Base-by-base conservation (phyloP, 1,140 invertebrate genomes). In the Danaus plexippus region DNA sequence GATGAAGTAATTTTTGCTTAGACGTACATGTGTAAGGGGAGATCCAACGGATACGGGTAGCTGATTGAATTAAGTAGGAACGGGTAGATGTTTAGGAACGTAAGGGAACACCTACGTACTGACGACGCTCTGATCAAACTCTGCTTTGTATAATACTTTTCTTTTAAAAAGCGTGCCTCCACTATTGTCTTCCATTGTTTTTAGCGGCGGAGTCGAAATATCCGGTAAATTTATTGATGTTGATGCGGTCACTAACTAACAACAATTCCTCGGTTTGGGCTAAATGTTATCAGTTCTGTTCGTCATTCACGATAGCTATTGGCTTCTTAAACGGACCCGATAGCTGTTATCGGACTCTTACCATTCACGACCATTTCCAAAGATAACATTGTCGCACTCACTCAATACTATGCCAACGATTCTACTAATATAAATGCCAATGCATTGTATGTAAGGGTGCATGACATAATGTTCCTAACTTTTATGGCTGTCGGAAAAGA, bases 21-120 rank as follows among this genome's bases (percentile, higher is more conserved):
- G 22, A 32, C 22, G 22, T 32, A 32, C 22, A 32, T 32, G 22
- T 32, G 7, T 32, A 54, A 57, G 65, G 66, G 63, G 62, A 52
- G 57, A 56, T 63, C 47, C 43, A 61, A 63, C 57, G 70, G 70
- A 78, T 78, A 78, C 72, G 75, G 75, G 74, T 59, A 62, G 43
- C 61, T 80, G 69, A 78, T 78, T 80, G 63, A 78, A 80, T 77
- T 77, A 74, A 62, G 49, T 48, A 52, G 47, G 49, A 54, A 63
- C 57, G 11, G 64, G 59, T 65, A 57, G 59, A 69, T 66, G 22
- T 32, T 32, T 6, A 32, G 22, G 22, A 32, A 0, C 4, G 22
- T 32, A 32, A 32, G 22, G 22, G 22, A 32, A 32, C 22, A 32
- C 22, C 22, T 32, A 32, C 22, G 22, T 32, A 32, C 22, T 32